Evolutionary conservation across 2,113 vertebrate species (phyloP).

Genomic region (Oenanthe oenanthe): DNA sequence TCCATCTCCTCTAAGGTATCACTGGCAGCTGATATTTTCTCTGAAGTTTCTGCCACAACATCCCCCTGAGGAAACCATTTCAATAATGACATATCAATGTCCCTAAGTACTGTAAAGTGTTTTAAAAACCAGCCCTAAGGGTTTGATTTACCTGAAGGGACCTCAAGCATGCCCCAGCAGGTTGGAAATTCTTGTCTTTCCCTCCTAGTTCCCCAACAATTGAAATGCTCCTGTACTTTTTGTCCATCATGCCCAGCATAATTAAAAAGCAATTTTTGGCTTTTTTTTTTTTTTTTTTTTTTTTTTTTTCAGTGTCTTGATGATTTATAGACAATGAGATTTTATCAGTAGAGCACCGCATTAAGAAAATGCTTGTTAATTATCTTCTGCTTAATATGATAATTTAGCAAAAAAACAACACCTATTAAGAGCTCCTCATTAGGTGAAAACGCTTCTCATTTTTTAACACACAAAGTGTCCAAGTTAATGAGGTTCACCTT

Average conservation of each 20-base stretch:
- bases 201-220: background rate
- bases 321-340: constrained; percentile 61
- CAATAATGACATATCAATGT: background rate
- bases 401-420: constrained; percentile 65
- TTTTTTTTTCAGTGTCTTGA: background rate
- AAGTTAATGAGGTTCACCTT: constrained; percentile 62
- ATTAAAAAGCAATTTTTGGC: constrained; percentile 33
- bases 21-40: background rate
- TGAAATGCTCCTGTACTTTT: background rate
- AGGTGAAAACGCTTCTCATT: constrained; percentile 56
- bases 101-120: background rate
- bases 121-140: background rate
- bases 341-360: constrained; percentile 46
- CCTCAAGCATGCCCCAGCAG: background rate
- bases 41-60: background rate
- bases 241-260: background rate
- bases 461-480: constrained; percentile 57
- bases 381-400: constrained; percentile 69
- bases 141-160: background rate
- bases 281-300: background rate
- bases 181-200: background rate
- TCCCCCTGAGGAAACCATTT: background rate
- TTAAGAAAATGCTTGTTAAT: constrained; percentile 70
- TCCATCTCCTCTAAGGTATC: background rate
- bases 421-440: constrained; percentile 69